These are phyloP conservation scores for Enteromius viviparus DNA, from an alignment of 2,797 vertebrate genomes.

Conservation along the genomic window DNA sequence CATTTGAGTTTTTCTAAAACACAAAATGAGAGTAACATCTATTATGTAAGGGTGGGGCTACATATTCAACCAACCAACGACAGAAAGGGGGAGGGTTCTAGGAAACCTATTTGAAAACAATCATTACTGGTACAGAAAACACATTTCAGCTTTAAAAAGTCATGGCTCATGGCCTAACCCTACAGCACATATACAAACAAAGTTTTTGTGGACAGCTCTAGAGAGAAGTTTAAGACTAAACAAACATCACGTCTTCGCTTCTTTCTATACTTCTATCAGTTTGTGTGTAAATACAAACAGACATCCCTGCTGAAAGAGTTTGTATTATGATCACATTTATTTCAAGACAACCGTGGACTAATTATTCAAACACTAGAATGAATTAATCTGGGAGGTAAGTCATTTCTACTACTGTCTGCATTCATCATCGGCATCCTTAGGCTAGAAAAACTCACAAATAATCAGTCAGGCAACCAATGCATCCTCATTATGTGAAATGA, in stretches of 20 bases:
- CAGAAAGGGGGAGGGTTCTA: not conserved
- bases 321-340: slow-evolving; percentile 21
- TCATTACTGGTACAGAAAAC: not conserved
- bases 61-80: not conserved
- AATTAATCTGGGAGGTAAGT: slow-evolving; percentile 44
- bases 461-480: slow-evolving; percentile 20
- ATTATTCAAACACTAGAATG: slow-evolving; percentile 46
- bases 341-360: slow-evolving; percentile 24
- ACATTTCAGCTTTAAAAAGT: not conserved
- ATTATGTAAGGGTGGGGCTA: not conserved
- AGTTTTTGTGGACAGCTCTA: not conserved
- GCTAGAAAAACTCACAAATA: slow-evolving; percentile 38
- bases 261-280: not conserved
- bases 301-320: not conserved
- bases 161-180: not conserved
- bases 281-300: slow-evolving; percentile 9
- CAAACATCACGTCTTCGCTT: not conserved
- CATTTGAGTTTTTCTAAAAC: not conserved
- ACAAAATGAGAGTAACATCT: not conserved
- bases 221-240: not conserved
- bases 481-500: slow-evolving; percentile 29
- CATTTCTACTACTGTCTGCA: slow-evolving; percentile 28
- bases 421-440: slow-evolving; percentile 36
- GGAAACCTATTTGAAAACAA: not conserved
- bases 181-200: not conserved